A percentile compares a stretch with the other conserved stretches of the same genome.
Conservation (phyloP, 2,888 invertebrate species). For the Campopleginae sp. region DNA sequence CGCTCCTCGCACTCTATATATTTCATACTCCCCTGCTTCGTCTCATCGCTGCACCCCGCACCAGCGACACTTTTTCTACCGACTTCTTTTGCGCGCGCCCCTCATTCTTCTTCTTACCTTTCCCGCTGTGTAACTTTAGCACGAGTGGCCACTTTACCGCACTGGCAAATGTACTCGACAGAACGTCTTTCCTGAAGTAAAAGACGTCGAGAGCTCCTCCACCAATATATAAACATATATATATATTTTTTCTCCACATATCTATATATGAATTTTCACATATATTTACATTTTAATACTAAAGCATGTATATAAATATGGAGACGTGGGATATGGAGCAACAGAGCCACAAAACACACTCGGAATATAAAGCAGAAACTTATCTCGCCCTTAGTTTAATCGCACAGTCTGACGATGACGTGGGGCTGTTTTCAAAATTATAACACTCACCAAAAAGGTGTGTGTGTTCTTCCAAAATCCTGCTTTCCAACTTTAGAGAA, state of each 20-base stretch:
- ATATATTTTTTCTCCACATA: slow-evolving; percentile 23
- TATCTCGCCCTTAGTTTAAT: slow-evolving; percentile 54
- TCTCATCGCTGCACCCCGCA: slow-evolving; percentile 42
- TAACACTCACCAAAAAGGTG: background rate
- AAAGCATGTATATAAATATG: background rate
- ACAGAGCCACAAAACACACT: slow-evolving; percentile 33
- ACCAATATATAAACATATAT: slow-evolving; percentile 1
- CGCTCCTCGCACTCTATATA: slow-evolving; percentile 31
- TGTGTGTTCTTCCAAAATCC: background rate
- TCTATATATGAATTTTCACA: background rate
- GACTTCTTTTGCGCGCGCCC: slow-evolving; percentile 47
- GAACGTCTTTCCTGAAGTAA: slow-evolving; percentile 55
- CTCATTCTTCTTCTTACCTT: slow-evolving; percentile 57
- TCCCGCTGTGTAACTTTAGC: slow-evolving; percentile 56
- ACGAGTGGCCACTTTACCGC: slow-evolving; percentile 74
- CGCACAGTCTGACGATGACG: slow-evolving; percentile 27
- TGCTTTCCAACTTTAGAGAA: background rate
- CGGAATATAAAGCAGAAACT: slow-evolving; percentile 41
- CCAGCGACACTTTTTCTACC: slow-evolving; percentile 43
- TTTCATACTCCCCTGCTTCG: slow-evolving; percentile 40
- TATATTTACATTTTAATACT: background rate
- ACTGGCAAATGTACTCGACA: slow-evolving; percentile 71
- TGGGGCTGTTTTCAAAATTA: slow-evolving; percentile 13
- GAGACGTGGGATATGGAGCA: slow-evolving; percentile 13
- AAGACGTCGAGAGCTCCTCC: slow-evolving; percentile 39